Percentiles rank a stretch among this genome's conserved stretches.
Conservation (phyloP, 2,797 vertebrate genomes). For the Myotis daubentonii region DNA sequence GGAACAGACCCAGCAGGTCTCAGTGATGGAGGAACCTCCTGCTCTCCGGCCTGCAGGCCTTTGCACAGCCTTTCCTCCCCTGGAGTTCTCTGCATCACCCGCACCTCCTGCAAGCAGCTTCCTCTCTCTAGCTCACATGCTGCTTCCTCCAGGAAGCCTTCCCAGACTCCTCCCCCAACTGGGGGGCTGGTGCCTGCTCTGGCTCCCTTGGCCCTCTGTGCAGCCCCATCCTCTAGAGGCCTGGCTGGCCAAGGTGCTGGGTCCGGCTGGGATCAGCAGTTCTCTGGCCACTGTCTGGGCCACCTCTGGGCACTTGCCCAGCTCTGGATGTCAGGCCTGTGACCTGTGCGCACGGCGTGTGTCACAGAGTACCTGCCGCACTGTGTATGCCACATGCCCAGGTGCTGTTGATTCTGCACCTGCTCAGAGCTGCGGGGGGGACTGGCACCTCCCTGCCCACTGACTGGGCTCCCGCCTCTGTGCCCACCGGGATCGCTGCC, state of each 20-base stretch:
- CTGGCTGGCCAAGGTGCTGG: not conserved
- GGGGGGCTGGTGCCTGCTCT: not conserved
- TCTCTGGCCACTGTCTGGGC: not conserved
- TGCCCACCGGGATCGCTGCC: not conserved
- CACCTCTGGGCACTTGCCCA: not conserved
- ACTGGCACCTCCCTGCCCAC: not conserved
- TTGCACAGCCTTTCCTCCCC: not conserved
- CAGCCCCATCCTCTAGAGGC: not conserved
- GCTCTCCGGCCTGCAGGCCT: not conserved
- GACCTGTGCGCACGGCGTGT: not conserved
- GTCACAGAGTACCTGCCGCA: not conserved
- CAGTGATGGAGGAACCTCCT: not conserved
- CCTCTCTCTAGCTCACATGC: not conserved
- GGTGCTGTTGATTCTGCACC: not conserved
- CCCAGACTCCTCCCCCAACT: not conserved
- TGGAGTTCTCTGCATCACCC: not conserved
- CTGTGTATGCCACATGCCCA: not conserved
- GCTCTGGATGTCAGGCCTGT: not conserved
- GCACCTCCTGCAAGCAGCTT: not conserved
- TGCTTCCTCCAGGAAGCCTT: not conserved
- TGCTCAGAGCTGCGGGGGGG: not conserved
- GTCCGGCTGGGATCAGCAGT: not conserved
- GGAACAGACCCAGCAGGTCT: constrained; percentile 62
- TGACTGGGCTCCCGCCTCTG: not conserved
- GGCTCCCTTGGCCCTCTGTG: not conserved